These are phyloP conservation scores for Dastarcus helophoroides DNA, from an alignment of 2,888 invertebrate genomes.

Conservation along the genomic window DNA sequence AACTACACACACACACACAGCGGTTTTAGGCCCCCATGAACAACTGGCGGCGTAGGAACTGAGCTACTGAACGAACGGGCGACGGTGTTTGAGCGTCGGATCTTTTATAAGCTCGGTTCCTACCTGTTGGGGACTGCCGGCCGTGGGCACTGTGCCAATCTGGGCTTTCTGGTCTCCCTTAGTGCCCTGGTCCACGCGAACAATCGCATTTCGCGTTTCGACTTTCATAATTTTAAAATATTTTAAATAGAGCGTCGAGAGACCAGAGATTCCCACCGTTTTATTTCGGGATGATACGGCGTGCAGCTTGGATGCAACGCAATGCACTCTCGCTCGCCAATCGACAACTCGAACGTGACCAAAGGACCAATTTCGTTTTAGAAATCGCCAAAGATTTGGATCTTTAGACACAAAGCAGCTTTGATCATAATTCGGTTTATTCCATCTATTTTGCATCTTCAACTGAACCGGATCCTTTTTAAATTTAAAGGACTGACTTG, in stretches of 20 bases:
- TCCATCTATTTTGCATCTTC: no score
- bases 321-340: no score
- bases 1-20: slow-evolving; percentile 20
- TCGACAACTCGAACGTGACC: no score
- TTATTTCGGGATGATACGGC: no score
- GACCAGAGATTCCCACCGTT: no score
- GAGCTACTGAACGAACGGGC: slow-evolving; percentile 48
- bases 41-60: slow-evolving; percentile 32
- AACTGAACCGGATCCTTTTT: no score
- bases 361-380: no score
- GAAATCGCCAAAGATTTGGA: no score
- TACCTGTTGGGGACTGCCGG: slow-evolving; percentile 39
- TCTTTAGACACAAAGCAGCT: no score
- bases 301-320: no score
- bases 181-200: slow-evolving; percentile 4
- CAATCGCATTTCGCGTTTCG: background rate
- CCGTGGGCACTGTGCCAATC: slow-evolving; percentile 31
- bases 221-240: slow-evolving; percentile 1
- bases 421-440: no score
- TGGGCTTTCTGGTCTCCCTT: slow-evolving; percentile 17
- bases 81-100: slow-evolving; percentile 38
- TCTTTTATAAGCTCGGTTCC: slow-evolving; percentile 49
- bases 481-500: no score
- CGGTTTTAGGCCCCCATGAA: slow-evolving; percentile 35
- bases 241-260: background rate